phyloP scores from a whole-genome alignment of 2,113 vertebrate species.

The Chaetops frenatus region DNA sequence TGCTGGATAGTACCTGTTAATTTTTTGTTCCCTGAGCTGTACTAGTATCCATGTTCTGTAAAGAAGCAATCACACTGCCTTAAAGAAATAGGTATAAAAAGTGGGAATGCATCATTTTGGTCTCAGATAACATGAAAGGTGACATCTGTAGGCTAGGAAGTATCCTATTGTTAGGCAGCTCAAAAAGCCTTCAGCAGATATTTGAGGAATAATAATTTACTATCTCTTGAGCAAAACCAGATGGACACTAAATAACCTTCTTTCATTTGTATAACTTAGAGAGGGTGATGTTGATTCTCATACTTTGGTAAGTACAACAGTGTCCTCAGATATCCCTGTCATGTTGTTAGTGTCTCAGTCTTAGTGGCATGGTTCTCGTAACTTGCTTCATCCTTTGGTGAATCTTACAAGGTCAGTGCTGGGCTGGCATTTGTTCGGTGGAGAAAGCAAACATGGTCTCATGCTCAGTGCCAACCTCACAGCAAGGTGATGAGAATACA shows the following conservation, averaged over 20 bases:
- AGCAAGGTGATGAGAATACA: background rate
- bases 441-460: background rate
- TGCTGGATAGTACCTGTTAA: constrained; percentile 32
- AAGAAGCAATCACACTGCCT: background rate
- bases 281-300: background rate
- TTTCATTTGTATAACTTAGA: background rate
- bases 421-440: background rate
- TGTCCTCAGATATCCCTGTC: background rate
- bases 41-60: background rate
- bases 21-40: background rate
- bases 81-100: background rate
- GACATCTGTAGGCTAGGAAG: background rate
- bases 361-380: background rate
- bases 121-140: background rate
- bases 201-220: background rate
- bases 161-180: background rate
- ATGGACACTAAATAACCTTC: background rate
- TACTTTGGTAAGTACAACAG: background rate
- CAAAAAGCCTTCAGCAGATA: background rate
- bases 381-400: background rate
- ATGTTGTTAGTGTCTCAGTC: background rate
- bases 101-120: background rate
- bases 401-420: background rate
- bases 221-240: background rate
- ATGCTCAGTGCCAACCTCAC: background rate